Percentiles rank a stretch among this genome's conserved stretches.
phyloP scores from a whole-genome alignment of 1,140 invertebrate genomes.

The Apocrypta bakeri region DNA sequence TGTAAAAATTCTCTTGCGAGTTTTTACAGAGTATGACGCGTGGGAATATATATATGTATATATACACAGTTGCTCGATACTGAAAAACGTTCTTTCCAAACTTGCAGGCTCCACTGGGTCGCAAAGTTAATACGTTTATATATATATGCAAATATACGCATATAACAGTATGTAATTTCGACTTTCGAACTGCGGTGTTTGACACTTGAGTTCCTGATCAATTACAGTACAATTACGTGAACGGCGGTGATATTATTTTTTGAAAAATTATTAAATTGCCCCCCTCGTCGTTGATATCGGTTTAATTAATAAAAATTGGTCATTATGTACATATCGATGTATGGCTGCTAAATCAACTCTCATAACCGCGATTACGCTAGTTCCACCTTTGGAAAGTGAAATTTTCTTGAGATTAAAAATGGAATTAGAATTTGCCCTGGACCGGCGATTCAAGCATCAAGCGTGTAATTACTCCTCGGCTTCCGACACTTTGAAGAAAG shows the following conservation, averaged over 20 bases:
- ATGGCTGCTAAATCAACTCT: background rate
- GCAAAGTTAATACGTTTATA: too few species aligned
- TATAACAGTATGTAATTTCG: too few species aligned
- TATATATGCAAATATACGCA: too few species aligned
- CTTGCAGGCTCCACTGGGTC: background rate
- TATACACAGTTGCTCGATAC: too few species aligned
- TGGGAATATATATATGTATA: background rate
- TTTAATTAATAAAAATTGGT: background rate
- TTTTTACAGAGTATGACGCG: background rate
- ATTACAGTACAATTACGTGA: too few species aligned
- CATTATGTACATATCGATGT: background rate
- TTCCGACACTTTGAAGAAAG: background rate
- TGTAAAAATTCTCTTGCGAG: conserved; percentile 2
- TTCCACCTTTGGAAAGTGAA: background rate
- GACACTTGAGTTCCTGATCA: too few species aligned
- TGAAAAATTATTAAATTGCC: too few species aligned
- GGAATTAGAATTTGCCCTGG: background rate
- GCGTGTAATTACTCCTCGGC: background rate
- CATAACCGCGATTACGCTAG: background rate
- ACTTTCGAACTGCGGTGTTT: too few species aligned
- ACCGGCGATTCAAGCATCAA: background rate
- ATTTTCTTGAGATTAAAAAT: background rate
- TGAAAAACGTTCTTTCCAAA: too few species aligned
- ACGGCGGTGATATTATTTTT: too few species aligned
- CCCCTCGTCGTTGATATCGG: too few species aligned